phyloP scores from a whole-genome alignment of 2,113 vertebrate genomes.

The Lonchura striata region DNA sequence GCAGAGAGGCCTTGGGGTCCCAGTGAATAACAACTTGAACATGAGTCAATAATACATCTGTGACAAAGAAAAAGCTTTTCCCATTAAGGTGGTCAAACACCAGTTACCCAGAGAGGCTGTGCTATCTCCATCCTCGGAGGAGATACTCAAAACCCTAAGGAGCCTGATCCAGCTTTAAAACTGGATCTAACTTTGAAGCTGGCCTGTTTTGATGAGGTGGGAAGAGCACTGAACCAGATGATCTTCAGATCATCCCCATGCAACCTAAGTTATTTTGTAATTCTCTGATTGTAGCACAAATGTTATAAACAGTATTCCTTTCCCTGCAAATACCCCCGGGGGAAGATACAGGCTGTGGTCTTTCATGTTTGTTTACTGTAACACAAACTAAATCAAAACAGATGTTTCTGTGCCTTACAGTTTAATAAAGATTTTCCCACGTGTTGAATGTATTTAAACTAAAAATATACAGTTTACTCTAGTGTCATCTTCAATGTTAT shows the following conservation, averaged over 20 bases:
- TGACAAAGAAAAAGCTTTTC: neutral
- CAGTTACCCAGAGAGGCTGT: neutral
- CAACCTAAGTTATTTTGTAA: neutral
- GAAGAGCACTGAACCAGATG: neutral
- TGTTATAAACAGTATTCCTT: neutral
- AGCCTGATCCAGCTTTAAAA: neutral
- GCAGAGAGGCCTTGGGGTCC: neutral
- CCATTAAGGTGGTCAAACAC: neutral
- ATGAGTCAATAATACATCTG: neutral
- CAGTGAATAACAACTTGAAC: neutral
- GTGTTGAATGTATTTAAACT: conserved; percentile 23
- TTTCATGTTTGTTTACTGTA: conserved; percentile 23
- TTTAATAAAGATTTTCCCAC: conserved; percentile 34
- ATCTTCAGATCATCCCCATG: neutral
- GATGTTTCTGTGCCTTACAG: conserved; percentile 15
- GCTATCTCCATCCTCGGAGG: neutral
- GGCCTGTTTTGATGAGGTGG: neutral
- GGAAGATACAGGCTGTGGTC: neutral
- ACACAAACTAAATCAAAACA: conserved; percentile 34
- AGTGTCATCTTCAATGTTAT: neutral
- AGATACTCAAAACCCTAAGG: neutral
- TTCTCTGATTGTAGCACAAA: neutral
- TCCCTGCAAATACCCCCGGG: neutral
- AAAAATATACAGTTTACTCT: conserved; percentile 17
- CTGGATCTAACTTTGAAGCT: neutral